Conservation (phyloP, 1,140 invertebrate genomes). For the Chelonus insularis region DNA sequence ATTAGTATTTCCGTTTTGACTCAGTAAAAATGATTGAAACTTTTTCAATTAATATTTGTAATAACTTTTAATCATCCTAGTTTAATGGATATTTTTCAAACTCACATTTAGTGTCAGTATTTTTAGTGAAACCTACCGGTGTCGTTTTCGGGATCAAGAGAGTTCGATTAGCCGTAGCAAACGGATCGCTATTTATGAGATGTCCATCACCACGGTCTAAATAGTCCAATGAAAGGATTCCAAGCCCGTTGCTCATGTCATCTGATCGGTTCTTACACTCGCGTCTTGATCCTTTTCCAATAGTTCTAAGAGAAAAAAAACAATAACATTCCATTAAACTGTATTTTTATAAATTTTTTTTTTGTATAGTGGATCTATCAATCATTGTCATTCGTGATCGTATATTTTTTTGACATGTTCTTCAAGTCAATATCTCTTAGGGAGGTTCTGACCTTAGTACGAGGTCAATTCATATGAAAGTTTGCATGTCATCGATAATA, state of each 20-base stretch:
- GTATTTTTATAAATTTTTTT: neutral
- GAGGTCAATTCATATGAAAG: too few species aligned
- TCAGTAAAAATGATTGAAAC: too few species aligned
- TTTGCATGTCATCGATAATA: constrained; percentile 22
- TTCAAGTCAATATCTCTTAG: too few species aligned
- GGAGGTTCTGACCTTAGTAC: too few species aligned
- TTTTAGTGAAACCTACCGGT: constrained; percentile 47
- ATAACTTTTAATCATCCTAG: too few species aligned
- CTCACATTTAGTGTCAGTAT: too few species aligned
- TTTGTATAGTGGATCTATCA: neutral
- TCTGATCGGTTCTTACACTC: constrained; percentile 47
- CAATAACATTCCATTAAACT: constrained; percentile 8
- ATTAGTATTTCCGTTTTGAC: neutral
- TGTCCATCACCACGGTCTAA: constrained; percentile 51
- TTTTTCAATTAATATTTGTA: too few species aligned
- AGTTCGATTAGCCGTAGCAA: constrained; percentile 48
- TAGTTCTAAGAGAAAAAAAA: constrained; percentile 37
- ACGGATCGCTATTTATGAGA: constrained; percentile 51
- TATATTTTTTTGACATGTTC: too few species aligned
- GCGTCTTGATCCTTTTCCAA: constrained; percentile 44
- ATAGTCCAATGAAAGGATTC: constrained; percentile 53
- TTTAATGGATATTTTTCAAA: too few species aligned
- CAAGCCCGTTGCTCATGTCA: constrained; percentile 43
- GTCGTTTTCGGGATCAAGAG: constrained; percentile 47
- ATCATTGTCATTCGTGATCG: too few species aligned